A percentile compares a stretch with the other conserved stretches of the same genome.
Conservation (phyloP, 2,797 vertebrate species). For the Silurus aristotelis region DNA sequence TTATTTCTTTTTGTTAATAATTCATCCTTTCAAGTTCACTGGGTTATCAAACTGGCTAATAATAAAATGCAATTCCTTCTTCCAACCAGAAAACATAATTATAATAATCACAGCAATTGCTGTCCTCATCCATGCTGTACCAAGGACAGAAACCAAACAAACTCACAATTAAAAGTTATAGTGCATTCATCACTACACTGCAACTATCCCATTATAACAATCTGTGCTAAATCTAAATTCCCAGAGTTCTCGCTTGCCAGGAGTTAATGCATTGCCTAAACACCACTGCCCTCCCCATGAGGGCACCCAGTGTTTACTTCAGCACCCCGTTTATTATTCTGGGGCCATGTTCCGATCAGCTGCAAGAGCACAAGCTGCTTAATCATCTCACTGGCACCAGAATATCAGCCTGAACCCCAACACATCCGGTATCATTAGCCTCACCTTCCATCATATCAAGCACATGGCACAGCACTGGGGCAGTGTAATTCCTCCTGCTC, state of each 20-base stretch:
- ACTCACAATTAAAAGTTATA: constrained; percentile 25
- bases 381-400: constrained; percentile 4
- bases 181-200: neutral
- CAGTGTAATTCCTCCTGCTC: constrained; percentile 22
- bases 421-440: constrained; percentile 67
- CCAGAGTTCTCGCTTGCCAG: constrained; percentile 34
- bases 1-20: neutral
- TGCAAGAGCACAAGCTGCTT: constrained; percentile 54
- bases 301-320: constrained; percentile 47
- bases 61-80: constrained; percentile 10
- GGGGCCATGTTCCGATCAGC: constrained; percentile 67
- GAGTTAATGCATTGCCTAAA: constrained; percentile 44
- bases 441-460: constrained; percentile 64
- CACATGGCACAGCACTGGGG: constrained; percentile 31
- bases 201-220: constrained; percentile 26
- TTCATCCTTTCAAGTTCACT: constrained; percentile 22
- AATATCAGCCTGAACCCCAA: constrained; percentile 56
- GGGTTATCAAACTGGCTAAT: constrained; percentile 35
- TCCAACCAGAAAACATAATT: constrained; percentile 23
- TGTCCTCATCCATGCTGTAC: constrained; percentile 1
- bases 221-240: constrained; percentile 30
- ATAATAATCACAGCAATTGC: constrained; percentile 1
- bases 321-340: constrained; percentile 65
- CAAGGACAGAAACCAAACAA: constrained; percentile 8
- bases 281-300: constrained; percentile 21